These are phyloP conservation scores for Crenuchus spilurus DNA, from an alignment of 2,797 vertebrate genomes.

Conservation along the genomic window DNA sequence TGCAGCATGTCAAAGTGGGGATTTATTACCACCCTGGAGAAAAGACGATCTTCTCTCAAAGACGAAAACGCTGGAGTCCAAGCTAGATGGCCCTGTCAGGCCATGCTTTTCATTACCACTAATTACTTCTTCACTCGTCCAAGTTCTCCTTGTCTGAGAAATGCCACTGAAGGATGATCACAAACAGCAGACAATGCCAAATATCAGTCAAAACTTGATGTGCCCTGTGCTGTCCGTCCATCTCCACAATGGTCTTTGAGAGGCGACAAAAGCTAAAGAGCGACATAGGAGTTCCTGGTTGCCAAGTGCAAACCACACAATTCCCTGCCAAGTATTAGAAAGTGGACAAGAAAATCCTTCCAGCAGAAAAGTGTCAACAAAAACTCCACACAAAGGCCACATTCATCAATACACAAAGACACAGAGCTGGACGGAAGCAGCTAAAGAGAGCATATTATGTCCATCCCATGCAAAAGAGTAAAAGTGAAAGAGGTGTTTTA, in stretches of 20 bases:
- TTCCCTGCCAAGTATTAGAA: conserved; percentile 69
- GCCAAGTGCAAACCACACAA: conserved; percentile 70
- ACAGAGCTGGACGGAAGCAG: conserved; percentile 58
- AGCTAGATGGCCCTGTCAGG: conserved; percentile 66
- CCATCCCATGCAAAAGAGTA: conserved; percentile 58
- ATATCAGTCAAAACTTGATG: conserved; percentile 61
- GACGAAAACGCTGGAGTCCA: conserved; percentile 73
- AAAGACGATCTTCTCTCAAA: conserved; percentile 68
- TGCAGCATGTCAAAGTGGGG: conserved; percentile 75
- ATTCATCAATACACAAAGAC: conserved; percentile 73
- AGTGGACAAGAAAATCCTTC: conserved; percentile 69
- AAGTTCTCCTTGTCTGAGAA: conserved; percentile 55
- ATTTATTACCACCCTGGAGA: conserved; percentile 73
- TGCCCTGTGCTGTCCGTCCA: conserved; percentile 69
- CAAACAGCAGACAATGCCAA: conserved; percentile 67
- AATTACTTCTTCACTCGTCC: conserved; percentile 69
- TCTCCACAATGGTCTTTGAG: conserved; percentile 67
- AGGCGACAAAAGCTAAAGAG: conserved; percentile 68
- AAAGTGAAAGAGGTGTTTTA: conserved; percentile 61
- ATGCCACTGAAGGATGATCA: conserved; percentile 49
- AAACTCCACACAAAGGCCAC: conserved; percentile 71
- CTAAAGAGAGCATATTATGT: conserved; percentile 64
- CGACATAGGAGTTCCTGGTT: conserved; percentile 68
- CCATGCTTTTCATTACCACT: conserved; percentile 67
- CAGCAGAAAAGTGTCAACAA: conserved; percentile 75